phyloP scores from a whole-genome alignment of 1,140 invertebrate genomes.

The Lamellibrachia luymesi region DNA sequence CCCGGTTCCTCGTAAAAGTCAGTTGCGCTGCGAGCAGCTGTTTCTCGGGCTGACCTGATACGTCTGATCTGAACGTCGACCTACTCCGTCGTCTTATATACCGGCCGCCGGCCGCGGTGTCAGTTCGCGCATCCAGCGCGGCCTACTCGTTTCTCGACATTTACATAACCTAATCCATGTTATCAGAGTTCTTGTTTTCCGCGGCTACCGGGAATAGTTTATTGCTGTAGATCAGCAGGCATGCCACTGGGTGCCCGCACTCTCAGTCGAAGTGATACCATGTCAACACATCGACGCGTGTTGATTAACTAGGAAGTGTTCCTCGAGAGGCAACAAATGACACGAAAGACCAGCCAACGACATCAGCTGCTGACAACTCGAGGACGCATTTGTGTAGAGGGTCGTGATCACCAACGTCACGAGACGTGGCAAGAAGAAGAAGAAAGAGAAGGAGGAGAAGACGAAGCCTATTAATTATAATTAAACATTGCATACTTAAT shows the following conservation, averaged over 20 bases:
- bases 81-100: background rate
- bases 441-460: background rate
- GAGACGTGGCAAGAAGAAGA: background rate
- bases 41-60: background rate
- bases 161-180: background rate
- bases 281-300: background rate
- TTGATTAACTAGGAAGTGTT: background rate
- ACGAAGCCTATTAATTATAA: background rate
- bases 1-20: background rate
- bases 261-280: background rate
- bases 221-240: background rate
- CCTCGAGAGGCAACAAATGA: background rate
- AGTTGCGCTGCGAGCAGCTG: background rate
- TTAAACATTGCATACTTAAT: background rate
- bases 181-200: background rate
- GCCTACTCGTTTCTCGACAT: background rate
- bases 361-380: background rate
- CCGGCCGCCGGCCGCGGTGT: background rate
- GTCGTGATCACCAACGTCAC: background rate
- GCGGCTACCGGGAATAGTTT: background rate
- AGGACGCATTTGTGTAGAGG: background rate
- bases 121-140: no score
- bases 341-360: background rate
- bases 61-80: background rate
- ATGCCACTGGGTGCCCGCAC: background rate